Evolutionary conservation across 2,888 invertebrate genomes (phyloP).

Genomic region (Philaethria dido): DNA sequence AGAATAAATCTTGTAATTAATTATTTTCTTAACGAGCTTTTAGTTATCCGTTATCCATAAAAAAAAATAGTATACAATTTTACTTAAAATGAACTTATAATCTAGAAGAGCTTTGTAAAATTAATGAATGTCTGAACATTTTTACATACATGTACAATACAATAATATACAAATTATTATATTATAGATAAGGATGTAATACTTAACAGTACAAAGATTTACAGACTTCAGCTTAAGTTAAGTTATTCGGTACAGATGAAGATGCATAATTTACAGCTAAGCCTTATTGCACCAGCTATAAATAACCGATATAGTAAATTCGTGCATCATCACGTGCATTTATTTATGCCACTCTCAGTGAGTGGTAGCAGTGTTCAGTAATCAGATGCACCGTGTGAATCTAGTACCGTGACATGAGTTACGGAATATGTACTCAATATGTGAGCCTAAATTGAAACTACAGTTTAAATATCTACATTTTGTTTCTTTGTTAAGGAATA

Average conservation of each 20-base stretch:
- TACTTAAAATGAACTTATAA: no score
- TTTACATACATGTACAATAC: no score
- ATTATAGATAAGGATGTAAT: conserved; percentile 5
- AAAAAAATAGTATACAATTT: no score
- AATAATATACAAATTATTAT: no score
- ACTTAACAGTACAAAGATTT: conserved; percentile 12
- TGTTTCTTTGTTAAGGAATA: not conserved
- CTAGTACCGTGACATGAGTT: conserved; percentile 30
- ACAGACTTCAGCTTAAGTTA: conserved; percentile 26
- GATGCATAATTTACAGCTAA: conserved; percentile 41
- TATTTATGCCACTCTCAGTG: conserved; percentile 70
- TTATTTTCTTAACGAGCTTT: no score
- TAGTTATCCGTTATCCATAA: no score
- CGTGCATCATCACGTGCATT: conserved; percentile 71
- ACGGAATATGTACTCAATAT: conserved; percentile 24
- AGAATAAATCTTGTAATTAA: no score
- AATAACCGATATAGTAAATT: conserved; percentile 50
- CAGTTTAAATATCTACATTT: not conserved
- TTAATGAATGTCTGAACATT: no score
- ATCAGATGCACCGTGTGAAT: conserved; percentile 70
- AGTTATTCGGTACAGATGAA: conserved; percentile 31
- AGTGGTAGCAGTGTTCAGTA: conserved; percentile 67
- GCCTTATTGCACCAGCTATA: conserved; percentile 38
- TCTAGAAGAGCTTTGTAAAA: no score
- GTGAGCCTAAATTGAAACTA: not conserved